A percentile compares a stretch with the other conserved stretches of the same genome.
Conservation (phyloP, 2,888 invertebrate species). For the Mesorhabditis belari region DNA sequence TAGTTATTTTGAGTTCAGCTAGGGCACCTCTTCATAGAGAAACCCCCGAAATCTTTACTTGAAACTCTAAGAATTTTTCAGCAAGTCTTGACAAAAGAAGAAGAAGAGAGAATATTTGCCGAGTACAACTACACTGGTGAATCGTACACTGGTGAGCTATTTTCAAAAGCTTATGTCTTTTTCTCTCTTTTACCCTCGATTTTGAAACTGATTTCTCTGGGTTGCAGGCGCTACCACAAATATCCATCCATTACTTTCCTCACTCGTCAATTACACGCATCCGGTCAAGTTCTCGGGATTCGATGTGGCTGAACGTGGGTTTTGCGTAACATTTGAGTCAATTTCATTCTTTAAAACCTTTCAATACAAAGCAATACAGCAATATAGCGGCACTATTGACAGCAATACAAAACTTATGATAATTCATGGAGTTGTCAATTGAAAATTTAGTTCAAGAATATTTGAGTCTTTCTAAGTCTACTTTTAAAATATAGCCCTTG, state of each 20-base stretch:
- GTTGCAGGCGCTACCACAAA: slow-evolving; percentile 80
- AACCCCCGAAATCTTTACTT: no score
- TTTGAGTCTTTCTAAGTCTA: no score
- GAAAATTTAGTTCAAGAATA: neutral
- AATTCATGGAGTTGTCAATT: neutral
- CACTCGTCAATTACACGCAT: slow-evolving; percentile 98
- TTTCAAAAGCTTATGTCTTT: neutral
- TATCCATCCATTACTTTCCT: slow-evolving; percentile 96
- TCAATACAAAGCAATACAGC: neutral
- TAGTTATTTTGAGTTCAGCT: neutral
- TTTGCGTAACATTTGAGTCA: neutral
- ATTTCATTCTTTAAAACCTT: neutral
- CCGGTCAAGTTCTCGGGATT: slow-evolving; percentile 98
- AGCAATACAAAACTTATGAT: neutral
- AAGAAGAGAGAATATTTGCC: slow-evolving; percentile 58
- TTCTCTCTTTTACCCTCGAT: neutral
- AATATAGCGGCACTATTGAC: neutral
- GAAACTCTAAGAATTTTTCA: slow-evolving; percentile 32
- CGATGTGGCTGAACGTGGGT: slow-evolving; percentile 82
- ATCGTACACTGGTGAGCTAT: neutral
- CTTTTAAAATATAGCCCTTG: no score
- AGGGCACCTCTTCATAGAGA: no score
- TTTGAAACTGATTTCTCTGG: neutral
- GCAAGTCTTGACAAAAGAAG: slow-evolving; percentile 56
- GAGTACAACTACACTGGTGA: slow-evolving; percentile 71